Evolutionary conservation across 2,113 vertebrate genomes (phyloP).

Genomic region (Campylorhamphus procurvoides): DNA sequence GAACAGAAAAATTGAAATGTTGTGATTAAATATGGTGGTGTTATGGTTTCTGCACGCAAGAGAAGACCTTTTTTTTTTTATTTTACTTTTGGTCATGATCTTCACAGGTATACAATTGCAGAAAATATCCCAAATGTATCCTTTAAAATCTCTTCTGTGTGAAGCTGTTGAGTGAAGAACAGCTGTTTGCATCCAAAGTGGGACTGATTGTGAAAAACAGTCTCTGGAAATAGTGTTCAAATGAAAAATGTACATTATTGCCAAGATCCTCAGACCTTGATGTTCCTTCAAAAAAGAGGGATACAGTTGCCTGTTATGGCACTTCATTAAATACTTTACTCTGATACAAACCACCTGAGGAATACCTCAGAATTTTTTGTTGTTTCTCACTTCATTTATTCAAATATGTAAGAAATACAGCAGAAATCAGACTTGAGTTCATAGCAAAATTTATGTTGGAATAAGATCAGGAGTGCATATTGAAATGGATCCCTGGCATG

Average conservation of each 20-base stretch:
- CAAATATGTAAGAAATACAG: not conserved
- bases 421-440: not conserved
- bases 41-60: not conserved
- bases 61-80: not conserved
- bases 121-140: not conserved
- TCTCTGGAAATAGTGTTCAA: not conserved
- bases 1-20: not conserved
- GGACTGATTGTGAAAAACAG: not conserved
- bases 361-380: not conserved
- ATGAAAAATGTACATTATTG: not conserved
- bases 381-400: constrained; percentile 6
- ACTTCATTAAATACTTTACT: constrained; percentile 12
- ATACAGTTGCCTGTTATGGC: not conserved
- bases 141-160: not conserved
- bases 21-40: not conserved
- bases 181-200: constrained; percentile 22
- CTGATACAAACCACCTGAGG: not conserved
- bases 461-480: not conserved
- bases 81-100: not conserved
- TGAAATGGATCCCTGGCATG: not conserved
- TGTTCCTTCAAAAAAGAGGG: not conserved
- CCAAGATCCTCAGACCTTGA: not conserved
- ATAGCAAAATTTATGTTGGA: not conserved
- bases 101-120: not conserved
- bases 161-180: constrained; percentile 21